Evolutionary conservation across 2,797 vertebrate species (phyloP), one percentile per base, ranked within the genome.

Genomic region (Ceryle rudis): DNA sequence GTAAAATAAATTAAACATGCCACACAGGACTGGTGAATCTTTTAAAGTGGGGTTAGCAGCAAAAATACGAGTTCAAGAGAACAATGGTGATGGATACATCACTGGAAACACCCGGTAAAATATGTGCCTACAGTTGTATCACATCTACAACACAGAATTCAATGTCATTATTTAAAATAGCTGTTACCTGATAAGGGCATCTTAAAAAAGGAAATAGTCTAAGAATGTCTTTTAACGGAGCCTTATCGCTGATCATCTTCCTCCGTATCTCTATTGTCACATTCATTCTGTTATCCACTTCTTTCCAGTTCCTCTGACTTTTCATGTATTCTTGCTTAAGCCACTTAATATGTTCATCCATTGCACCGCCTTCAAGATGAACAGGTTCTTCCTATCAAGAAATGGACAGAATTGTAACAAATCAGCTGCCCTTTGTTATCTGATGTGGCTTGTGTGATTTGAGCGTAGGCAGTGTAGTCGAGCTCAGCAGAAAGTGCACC

Each of bases 171-270:
- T 46, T 58, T 73, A 86, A 47, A 81, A 79, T 10, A 69, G 23
- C 10, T 58, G 15, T 94, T 97, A 98, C 97, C 97, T 98, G 97
- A 44, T 97, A 94, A 87, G 97, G 97, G 47, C 96, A 98, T 90
- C 96, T 97, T 93, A 98, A 79, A 90, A 98, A 98, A 69, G 97
- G 98, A 95, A 98, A 98, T 35, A 97, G 49, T 49, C 80, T 90
- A 54, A 98, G 97, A 89, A 98, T 67, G 14, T 97, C 94, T 93
- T 97, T 98, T 69, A 97, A 78, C 73, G 98, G 97, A 42, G 91
- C 90, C 73, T 90, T 96, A 42, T 95, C 1, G 0, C 65, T 46
- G 57, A 97, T 97, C 95, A 98, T 81, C 90, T 97, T 97, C 82
- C 97, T 98, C 85, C 97, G 95, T 66, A 97, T 92, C 95, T 96